Base-by-base conservation (phyloP, 2,113 vertebrate species). In the Oophaga pumilio region DNA sequence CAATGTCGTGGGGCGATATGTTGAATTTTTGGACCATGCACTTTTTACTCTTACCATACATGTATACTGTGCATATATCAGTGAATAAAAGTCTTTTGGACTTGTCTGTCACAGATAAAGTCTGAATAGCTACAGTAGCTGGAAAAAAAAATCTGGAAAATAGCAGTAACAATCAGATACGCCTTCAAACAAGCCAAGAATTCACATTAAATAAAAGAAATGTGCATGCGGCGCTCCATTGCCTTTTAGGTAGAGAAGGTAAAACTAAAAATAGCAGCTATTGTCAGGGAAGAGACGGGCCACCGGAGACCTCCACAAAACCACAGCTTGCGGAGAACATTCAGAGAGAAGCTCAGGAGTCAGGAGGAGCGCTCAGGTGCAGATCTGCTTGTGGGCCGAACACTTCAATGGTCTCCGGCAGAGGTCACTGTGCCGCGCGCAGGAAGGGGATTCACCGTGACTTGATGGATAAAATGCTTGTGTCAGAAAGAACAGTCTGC, bases 241-340 rank as follows among this genome's bases (percentile, higher is more conserved):
- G 79, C 59, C 79, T 82, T 82, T 82, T 64, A 82, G 57, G 79
- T 82, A 64, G 59, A 64, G 57, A 62, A 64, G 15, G 22, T 82
- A 50, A 80, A 82, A 82, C 79, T 82, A 82, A 82, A 82, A 82
- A 62, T 62, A 82, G 57, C 59, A 59, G 18, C 79, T 82, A 82
- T 82, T 82, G 79, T 62, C 79, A 62, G 22, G 57, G 78, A 62
- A 82, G 57, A 82, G 79, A 82, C 57, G 50, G 59, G 79, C 79
- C 57, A 33, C 57, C 43, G 79, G 79, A 82, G 79, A 64, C 57
- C 43, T 82, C 59, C 79, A 60, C 49, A 82, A 82, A 82, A 82
- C 59, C 57, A 43, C 79, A 82, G 57, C 18, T n/a, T 64, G 79
- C 17, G 5, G 64, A 50, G 59, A 22, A 82, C n/a, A 82, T 82